Evolutionary conservation across 2,113 vertebrate genomes (phyloP).

Genomic region (Apteryx mantelli): DNA sequence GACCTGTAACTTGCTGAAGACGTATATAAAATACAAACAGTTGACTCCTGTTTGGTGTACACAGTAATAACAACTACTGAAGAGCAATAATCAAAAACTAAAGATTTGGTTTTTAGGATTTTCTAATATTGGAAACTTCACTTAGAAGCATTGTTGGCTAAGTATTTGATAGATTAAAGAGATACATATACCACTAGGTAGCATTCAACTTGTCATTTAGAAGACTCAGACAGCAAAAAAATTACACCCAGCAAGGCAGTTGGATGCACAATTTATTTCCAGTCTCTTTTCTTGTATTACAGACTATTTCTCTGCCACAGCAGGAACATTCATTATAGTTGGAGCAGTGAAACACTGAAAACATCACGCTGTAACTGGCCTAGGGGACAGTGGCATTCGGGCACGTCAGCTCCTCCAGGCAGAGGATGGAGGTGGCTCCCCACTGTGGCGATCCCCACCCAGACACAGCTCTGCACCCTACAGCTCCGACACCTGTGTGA

Average conservation of each 20-base stretch:
- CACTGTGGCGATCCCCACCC: neutral
- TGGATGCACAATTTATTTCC: slow-evolving; percentile 2
- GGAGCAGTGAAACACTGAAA: slow-evolving; percentile 28
- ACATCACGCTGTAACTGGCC: neutral
- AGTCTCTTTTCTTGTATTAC: slow-evolving; percentile 17
- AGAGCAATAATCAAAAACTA: neutral
- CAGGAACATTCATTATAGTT: slow-evolving; percentile 8
- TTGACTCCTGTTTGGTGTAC: neutral
- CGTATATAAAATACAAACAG: neutral
- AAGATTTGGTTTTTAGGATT: neutral
- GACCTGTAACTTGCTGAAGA: neutral
- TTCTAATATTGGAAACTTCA: neutral
- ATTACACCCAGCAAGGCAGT: neutral
- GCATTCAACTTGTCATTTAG: neutral
- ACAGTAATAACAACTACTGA: neutral
- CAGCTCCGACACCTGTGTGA: neutral
- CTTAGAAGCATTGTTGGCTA: neutral
- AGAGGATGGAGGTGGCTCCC: neutral
- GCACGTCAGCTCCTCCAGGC: neutral
- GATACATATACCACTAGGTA: neutral
- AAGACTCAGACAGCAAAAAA: neutral
- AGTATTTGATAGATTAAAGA: neutral
- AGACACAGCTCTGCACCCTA: neutral
- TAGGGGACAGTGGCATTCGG: neutral
- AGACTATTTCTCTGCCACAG: neutral